Base-by-base conservation (phyloP, 2,113 vertebrate species). In the Sceloporus undulatus region DNA sequence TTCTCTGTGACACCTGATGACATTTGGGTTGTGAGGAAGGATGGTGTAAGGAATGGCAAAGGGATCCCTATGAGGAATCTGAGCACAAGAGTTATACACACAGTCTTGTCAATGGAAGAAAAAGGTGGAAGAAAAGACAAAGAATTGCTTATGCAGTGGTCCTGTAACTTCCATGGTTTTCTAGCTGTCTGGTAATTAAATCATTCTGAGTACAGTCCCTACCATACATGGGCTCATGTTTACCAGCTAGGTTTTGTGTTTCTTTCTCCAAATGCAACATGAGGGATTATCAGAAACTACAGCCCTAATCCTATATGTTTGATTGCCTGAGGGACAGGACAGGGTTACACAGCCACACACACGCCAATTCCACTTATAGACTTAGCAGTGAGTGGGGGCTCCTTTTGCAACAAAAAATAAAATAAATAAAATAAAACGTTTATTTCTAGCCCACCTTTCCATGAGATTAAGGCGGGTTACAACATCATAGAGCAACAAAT, bases 201-300 rank as follows among this genome's bases (percentile, higher is more conserved):
- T 84, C 70, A 73, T 14, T 88, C 87, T 86, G 89, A 4, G 89
- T 38, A 0, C 21, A 85, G 85, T 65, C 54, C 59, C 89, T 85
- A 90, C 93, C 93, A 1, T 38, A 68, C 92, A 78, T 14, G 89
- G 93, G 7, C 82, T 91, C 88, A 0, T 1, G 10, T 82, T 27
- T 74, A 56, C 48, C 0, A 68, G n/a, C 68, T 27, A 62, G 2
- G 23, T 74, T 80, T 85, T 85, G 34, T 21, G 18, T 38, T 81
- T 74, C 56, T 48, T n/a, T 85, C 54, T 42, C 40, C 71, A 68
- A 76, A 85, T 3, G 7, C 48, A 54, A 66, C 66, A 59, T 79
- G 66, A 27, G 25, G 34, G 38, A 40, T 9, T 29, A 80, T 25
- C 23, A 73, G 78, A 56, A 73, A 62, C 27, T 19, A 29, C 82